Evolutionary conservation across 2,113 vertebrate species (phyloP).

Genomic region (Narcine bancroftii): DNA sequence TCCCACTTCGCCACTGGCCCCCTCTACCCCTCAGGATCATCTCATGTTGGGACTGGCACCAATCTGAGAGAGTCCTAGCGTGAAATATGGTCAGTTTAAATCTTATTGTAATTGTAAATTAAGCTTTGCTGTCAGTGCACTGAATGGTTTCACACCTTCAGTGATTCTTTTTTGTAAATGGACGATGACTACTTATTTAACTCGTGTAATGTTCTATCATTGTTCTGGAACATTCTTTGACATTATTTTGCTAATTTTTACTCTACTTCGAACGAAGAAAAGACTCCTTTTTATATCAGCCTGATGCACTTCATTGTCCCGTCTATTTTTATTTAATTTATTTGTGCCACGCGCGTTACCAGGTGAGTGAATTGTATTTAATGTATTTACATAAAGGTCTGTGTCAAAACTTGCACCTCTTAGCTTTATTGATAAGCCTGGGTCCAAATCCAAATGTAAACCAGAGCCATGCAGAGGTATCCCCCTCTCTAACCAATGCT

Average conservation of each 20-base stretch:
- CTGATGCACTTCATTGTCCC: neutral
- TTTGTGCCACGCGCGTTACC: neutral
- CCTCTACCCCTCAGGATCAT: neutral
- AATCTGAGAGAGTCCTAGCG: too few species aligned
- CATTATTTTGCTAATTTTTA: constrained; percentile 22
- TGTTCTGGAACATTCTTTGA: constrained; percentile 6
- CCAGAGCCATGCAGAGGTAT: too few species aligned
- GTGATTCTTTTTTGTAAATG: constrained; percentile 24
- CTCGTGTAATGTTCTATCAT: constrained; percentile 12
- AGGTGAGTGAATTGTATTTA: constrained; percentile 32
- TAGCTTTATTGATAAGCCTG: neutral
- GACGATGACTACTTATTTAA: constrained; percentile 24
- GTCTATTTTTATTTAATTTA: constrained; percentile 1
- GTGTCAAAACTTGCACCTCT: neutral
- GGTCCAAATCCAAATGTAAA: too few species aligned
- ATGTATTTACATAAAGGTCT: constrained; percentile 36
- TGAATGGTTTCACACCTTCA: neutral
- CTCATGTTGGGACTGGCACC: neutral
- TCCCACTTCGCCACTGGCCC: neutral
- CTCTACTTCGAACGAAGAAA: neutral
- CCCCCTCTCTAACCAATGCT: too few species aligned
- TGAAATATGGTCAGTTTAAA: constrained; percentile 1
- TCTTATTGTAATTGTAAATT: constrained; percentile 5
- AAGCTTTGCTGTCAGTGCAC: constrained; percentile 20
- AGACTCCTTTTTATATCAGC: neutral